A percentile compares a stretch with the other conserved stretches of the same genome.
phyloP scores from a whole-genome alignment of 2,888 invertebrate species.

The Fabriciana adippe region DNA sequence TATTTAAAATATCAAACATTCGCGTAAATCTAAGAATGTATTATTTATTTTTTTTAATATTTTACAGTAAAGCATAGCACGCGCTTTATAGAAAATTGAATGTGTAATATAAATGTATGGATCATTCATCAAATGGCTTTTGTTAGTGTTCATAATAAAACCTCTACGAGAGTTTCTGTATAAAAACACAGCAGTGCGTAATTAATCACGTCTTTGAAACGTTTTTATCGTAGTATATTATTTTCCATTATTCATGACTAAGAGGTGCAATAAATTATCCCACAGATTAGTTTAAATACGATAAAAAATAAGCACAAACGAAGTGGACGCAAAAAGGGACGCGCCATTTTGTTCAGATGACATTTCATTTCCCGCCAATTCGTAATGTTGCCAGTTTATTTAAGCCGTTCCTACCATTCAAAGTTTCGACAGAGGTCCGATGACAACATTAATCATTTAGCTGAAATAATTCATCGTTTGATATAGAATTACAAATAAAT shows the following conservation, averaged over 20 bases:
- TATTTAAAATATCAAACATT: too few species aligned
- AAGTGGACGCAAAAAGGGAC: slow-evolving; percentile 34
- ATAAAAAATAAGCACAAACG: slow-evolving; percentile 33
- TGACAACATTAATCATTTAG: slow-evolving; percentile 28
- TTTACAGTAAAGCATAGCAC: neutral
- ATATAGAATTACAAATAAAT: neutral
- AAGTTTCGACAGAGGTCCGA: slow-evolving; percentile 32
- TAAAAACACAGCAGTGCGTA: slow-evolving; percentile 23
- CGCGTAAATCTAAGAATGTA: too few species aligned
- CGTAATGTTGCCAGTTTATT: slow-evolving; percentile 43
- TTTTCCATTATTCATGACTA: slow-evolving; percentile 39
- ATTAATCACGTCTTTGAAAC: slow-evolving; percentile 31
- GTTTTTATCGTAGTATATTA: slow-evolving; percentile 34
- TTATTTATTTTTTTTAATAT: too few species aligned
- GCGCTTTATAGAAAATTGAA: too few species aligned
- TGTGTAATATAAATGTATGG: too few species aligned
- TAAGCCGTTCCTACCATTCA: slow-evolving; percentile 25
- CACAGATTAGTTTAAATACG: slow-evolving; percentile 29
- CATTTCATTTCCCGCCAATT: slow-evolving; percentile 44
- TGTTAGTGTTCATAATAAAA: neutral
- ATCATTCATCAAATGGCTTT: too few species aligned
- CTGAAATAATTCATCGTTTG: neutral
- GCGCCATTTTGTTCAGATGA: slow-evolving; percentile 40
- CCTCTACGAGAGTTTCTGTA: neutral
- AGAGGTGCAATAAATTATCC: slow-evolving; percentile 39